These are phyloP conservation scores for Epizoanthus ramosus DNA, from an alignment of 92 coral and sea anemone genomes.

Conservation along the genomic window DNA sequence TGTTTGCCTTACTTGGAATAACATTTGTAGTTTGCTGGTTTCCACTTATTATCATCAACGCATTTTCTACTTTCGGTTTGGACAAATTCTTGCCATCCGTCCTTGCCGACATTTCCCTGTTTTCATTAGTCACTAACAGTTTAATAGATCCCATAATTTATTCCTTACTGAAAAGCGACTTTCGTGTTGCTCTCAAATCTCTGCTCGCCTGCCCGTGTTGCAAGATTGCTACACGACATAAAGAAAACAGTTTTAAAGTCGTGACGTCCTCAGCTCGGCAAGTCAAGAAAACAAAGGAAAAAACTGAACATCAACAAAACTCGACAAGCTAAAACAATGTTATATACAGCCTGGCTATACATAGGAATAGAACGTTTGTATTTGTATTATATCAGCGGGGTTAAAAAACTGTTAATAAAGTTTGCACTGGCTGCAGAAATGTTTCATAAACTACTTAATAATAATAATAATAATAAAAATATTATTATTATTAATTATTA, in stretches of 20 bases:
- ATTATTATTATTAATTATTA: no score
- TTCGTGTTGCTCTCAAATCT: constrained; percentile 64
- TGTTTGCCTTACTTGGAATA: constrained; percentile 78
- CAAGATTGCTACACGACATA: neutral
- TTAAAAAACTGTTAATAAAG: no score
- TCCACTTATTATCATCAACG: constrained; percentile 84
- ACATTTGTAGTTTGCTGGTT: constrained; percentile 92
- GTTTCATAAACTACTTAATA: no score
- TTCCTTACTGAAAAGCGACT: constrained; percentile 85
- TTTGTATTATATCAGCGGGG: no score
- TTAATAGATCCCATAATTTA: constrained; percentile 87
- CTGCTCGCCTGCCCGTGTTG: neutral
- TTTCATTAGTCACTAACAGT: constrained; percentile 91
- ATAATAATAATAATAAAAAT: no score
- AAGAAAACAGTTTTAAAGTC: neutral
- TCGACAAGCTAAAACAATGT: no score
- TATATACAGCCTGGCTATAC: no score
- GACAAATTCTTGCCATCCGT: constrained; percentile 58
- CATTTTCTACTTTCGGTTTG: constrained; percentile 65
- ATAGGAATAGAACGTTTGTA: no score
- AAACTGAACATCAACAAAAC: neutral
- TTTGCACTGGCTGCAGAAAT: no score
- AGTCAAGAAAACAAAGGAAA: neutral
- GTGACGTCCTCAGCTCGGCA: no score
- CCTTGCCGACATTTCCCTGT: constrained; percentile 72